A percentile compares a stretch with the other conserved stretches of the same genome.
phyloP scores from a whole-genome alignment of 2,113 vertebrate species.

The Lepisosteus oculatus region DNA sequence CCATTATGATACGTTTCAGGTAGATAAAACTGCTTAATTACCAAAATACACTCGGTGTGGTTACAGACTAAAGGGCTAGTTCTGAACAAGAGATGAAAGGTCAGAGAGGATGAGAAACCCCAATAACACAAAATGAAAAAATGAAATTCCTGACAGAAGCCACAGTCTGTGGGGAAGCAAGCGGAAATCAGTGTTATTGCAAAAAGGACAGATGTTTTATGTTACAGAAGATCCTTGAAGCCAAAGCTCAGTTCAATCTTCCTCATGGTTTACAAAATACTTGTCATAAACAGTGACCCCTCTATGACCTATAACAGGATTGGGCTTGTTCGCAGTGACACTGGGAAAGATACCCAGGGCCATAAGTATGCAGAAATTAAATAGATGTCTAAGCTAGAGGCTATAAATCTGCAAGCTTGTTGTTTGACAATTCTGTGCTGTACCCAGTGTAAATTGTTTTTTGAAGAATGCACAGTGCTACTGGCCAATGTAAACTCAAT shows the following conservation, averaged over 20 bases:
- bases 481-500: constrained; percentile 57
- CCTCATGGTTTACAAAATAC: constrained; percentile 36
- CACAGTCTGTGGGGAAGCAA: constrained; percentile 62
- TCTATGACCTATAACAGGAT: constrained; percentile 68
- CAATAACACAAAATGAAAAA: constrained; percentile 49
- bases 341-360: constrained; percentile 70
- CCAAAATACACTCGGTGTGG: neutral
- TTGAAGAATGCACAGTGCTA: constrained; percentile 62
- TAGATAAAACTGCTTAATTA: neutral
- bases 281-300: constrained; percentile 64
- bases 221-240: constrained; percentile 80
- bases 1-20: constrained; percentile 18
- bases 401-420: constrained; percentile 68
- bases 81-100: constrained; percentile 40
- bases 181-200: constrained; percentile 80
- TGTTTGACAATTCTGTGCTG: constrained; percentile 69
- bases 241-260: constrained; percentile 78
- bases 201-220: constrained; percentile 84
- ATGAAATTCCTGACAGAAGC: constrained; percentile 59
- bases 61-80: neutral
- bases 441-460: constrained; percentile 51
- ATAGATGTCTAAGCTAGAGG: constrained; percentile 59
- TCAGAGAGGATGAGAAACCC: constrained; percentile 36
- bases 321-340: constrained; percentile 65
- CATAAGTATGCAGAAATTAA: constrained; percentile 68